A percentile compares a stretch with the other conserved stretches of the same genome.
These are phyloP conservation scores for Spinibarbus caldwelli DNA, from an alignment of 2,797 vertebrate genomes.

Conservation along the genomic window DNA sequence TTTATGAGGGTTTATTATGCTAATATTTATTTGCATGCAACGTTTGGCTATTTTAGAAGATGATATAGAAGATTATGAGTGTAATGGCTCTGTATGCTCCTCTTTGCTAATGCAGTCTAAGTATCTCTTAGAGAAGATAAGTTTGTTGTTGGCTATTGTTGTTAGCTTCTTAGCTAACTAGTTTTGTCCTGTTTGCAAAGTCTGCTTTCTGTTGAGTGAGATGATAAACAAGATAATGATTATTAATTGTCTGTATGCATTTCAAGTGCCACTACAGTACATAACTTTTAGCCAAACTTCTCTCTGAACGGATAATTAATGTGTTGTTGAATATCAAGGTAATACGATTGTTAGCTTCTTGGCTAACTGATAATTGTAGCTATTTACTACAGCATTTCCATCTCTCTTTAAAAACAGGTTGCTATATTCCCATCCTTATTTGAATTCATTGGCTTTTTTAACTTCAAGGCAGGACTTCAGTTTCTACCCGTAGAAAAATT, in stretches of 20 bases:
- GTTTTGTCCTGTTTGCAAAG: neutral
- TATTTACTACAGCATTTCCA: neutral
- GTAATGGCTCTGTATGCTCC: neutral
- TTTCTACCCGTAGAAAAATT: no score
- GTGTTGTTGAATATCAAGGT: neutral
- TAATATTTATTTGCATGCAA: neutral
- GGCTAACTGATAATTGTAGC: neutral
- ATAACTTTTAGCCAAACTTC: neutral
- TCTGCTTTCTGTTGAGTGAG: neutral
- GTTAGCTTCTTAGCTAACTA: neutral
- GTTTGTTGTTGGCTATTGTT: neutral
- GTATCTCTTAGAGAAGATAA: neutral
- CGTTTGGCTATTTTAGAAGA: neutral
- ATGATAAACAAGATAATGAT: neutral
- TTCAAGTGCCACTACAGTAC: neutral
- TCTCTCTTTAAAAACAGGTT: neutral
- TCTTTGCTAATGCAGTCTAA: neutral
- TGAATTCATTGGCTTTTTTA: neutral
- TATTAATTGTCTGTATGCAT: neutral
- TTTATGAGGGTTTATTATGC: conserved; percentile 1
- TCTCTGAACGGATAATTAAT: neutral
- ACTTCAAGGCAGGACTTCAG: neutral
- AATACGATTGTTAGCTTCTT: neutral
- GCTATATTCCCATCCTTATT: neutral
- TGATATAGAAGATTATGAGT: neutral